A percentile compares a stretch with the other conserved stretches of the same genome.
Evolutionary conservation across 2,113 vertebrate species (phyloP).

Genomic region (Egretta garzetta): DNA sequence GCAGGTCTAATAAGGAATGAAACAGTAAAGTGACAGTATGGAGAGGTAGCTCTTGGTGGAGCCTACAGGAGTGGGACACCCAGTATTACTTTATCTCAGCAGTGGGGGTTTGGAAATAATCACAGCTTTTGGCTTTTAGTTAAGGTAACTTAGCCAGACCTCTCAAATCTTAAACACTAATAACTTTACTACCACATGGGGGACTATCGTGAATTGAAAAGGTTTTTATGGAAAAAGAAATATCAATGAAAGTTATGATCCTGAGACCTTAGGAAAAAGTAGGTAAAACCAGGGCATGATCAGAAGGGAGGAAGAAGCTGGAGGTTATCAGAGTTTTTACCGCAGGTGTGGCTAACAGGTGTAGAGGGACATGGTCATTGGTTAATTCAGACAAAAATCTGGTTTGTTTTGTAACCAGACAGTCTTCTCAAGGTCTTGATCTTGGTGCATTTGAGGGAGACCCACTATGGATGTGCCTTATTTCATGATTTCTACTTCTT

Average conservation of each 20-base stretch:
- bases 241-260: background rate
- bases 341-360: accelerated
- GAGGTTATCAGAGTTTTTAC: background rate
- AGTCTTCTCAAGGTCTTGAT: background rate
- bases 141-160: background rate
- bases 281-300: background rate
- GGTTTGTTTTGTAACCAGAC: background rate
- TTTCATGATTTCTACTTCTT: background rate
- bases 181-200: background rate
- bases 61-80: background rate
- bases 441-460: background rate
- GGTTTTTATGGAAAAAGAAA: background rate
- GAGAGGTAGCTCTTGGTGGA: background rate
- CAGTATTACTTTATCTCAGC: background rate
- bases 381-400: background rate
- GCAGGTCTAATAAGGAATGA: background rate
- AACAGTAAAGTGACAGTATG: background rate
- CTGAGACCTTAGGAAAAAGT: background rate
- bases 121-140: background rate
- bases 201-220: background rate
- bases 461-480: background rate
- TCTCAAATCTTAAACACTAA: background rate
- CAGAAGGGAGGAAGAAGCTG: background rate
- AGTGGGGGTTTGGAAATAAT: background rate
- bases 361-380: accelerated